Evolutionary conservation across 2,888 invertebrate species (phyloP), one percentile per base, ranked within the genome.

Genomic region (Acrobasis repandana): DNA sequence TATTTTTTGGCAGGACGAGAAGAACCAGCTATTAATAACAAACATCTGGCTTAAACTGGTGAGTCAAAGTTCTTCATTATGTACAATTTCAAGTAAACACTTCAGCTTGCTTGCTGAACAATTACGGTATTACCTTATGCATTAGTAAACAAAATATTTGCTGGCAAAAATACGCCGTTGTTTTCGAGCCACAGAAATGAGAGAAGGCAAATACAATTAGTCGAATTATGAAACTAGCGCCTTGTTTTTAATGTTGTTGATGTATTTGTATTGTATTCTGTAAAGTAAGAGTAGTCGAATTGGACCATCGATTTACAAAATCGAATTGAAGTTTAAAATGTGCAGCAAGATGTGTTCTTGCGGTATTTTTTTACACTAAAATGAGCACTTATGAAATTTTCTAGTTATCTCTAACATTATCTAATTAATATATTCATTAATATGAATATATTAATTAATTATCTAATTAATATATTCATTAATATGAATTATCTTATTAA

Each of bases 41-140:
- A 98, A 98, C 93, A 97, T 98, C 93, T 98, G 98, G 98, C 94
- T 98, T 80, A 98, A 97, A 94, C 93, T 98, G 95, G 98, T 98
- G 93, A 97, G 97, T 95, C 16, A 56, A 48, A 48, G 46, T 48
- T 33, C 1, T 33, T 10, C 47, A 15, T 11, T 57, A 47, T 34
- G 48, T 14, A 38, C 49, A 58, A 38, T 50, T 57, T 58, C 20
- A n/a, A 34, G 38, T 49, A 58, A 58, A 58, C 49, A 58, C 49
- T 49, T 49, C 18, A 49, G 20, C 49, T 20, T 58, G 38, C 72
- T 67, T 67, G 66, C 38, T 60, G 46, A 61, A 61, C 60, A 65
- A 67, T 67, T 63, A 65, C 63, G 57, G 52, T 38, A 48, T 56
- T 18, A 60, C 63, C 60, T 67, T 48, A 49, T 63, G 61, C 65